Evolutionary conservation across 1,140 invertebrate species (phyloP).

Genomic region (Campoletis sonorensis): DNA sequence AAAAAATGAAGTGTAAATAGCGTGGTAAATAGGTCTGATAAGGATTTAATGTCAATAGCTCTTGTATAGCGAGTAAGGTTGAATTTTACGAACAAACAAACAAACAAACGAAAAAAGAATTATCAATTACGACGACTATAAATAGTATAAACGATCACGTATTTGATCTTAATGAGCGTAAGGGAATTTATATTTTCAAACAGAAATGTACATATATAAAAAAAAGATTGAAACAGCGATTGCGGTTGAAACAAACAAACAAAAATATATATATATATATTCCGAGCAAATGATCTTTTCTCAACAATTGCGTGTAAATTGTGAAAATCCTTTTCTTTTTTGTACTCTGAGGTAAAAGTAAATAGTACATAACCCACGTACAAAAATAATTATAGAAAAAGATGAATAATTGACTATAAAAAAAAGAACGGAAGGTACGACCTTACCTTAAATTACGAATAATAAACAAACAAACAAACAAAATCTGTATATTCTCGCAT

Average conservation of each 20-base stretch:
- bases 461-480: neutral
- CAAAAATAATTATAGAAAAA: slow-evolving; percentile 3
- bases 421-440: neutral
- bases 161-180: slow-evolving; percentile 25
- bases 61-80: neutral
- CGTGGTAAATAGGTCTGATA: neutral
- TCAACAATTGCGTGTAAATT: too few relatives aligned
- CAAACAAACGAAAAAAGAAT: neutral
- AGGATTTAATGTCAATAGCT: slow-evolving; percentile 13
- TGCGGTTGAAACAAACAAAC: too few relatives aligned
- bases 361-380: too few relatives aligned
- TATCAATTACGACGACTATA: slow-evolving; percentile 7
- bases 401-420: neutral
- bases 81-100: neutral
- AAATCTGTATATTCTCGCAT: slow-evolving; percentile 29
- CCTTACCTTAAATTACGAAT: slow-evolving; percentile 5
- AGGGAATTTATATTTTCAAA: slow-evolving; percentile 35
- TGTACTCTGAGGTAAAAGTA: too few relatives aligned
- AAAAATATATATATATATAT: too few relatives aligned
- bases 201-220: slow-evolving; percentile 11
- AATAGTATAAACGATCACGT: slow-evolving; percentile 23
- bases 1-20: slow-evolving; percentile 31
- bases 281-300: neutral
- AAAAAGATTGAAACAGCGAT: slow-evolving; percentile 3
- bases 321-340: too few relatives aligned